Conservation (phyloP, 2,113 vertebrate genomes). For the Cinclus mexicanus region DNA sequence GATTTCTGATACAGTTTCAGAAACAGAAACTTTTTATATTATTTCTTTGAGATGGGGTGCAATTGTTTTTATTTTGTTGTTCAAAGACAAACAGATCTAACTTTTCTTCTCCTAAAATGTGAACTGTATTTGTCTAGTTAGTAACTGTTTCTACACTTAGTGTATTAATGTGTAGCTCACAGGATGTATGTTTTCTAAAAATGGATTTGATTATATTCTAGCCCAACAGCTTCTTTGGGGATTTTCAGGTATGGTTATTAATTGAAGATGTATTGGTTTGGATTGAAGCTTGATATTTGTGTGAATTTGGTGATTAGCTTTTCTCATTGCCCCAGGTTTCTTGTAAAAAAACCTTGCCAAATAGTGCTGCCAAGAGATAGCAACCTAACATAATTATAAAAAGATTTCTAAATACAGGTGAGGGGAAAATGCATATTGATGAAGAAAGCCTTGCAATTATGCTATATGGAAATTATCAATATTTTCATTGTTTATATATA, state of each 20-base stretch:
- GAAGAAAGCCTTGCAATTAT: neutral
- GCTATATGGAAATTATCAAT: neutral
- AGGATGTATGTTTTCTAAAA: constrained; percentile 50
- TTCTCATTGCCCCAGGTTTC: neutral
- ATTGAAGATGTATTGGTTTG: constrained; percentile 49
- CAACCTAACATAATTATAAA: neutral
- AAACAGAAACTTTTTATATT: neutral
- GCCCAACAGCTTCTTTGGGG: constrained; percentile 96
- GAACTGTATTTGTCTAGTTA: neutral
- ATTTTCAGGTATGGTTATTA: constrained; percentile 87
- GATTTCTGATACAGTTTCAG: neutral
- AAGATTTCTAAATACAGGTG: neutral
- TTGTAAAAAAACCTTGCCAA: neutral
- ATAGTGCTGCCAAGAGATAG: neutral
- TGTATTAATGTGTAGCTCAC: neutral
- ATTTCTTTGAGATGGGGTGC: neutral
- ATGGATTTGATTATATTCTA: constrained; percentile 83
- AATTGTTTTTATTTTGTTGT: neutral
- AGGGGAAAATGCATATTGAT: neutral
- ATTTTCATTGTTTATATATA: neutral
- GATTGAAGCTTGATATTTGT: constrained; percentile 66
- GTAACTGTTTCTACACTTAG: neutral
- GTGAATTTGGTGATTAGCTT: constrained; percentile 60
- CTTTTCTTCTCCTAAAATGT: neutral
- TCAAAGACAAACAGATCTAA: neutral